Base-by-base conservation (phyloP, 1,140 invertebrate species). In the Rhopalosiphum padi region DNA sequence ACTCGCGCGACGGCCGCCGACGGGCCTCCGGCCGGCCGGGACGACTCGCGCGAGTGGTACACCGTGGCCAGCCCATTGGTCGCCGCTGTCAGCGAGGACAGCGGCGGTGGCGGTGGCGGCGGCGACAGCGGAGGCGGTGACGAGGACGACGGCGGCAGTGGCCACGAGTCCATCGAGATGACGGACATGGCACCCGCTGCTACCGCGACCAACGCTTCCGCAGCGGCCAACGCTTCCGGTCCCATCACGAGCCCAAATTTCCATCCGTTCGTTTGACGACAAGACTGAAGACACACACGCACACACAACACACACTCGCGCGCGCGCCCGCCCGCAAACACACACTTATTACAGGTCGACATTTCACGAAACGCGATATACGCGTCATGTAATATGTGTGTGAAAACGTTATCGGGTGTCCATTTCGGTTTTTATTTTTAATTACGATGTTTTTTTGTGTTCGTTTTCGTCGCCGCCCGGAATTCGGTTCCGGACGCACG, bases 211-310 rank as follows among this genome's bases (percentile, higher is more conserved):
- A 3, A 37, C 37, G 37, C 85, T 1, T 3, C 25, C 30, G 21
- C 48, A 25, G 2, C n/a, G 6, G 48, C 43, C 30, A n/a, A 46
- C 86, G n/a, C 46, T 0, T 35, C 60, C 25, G 68, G 25, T 48
- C 1, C 90, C 21, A 83, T 68, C 21, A n/a, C 85, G 11, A 93
- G 23, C 23, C 91, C 30, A 3, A 85, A 93, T 48, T 93, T 37
- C 23, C 91, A 93, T 53, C 91, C 91, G 77, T 93, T 83, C 82
- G 91, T 93, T 53, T 93, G 77, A 93, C 91, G 77, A 77, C 22
- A 15, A 91, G 91, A 93, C 91, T 85, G 91, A 60, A 41, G 9
- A 37, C 35, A 18, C 30, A 41, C 30, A 37, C 35, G 18, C 30
- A 37, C 35, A 23, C n/a, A 51, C 22, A 55, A 18, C 30, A 37